Percentiles rank a stretch among this genome's conserved stretches.
phyloP scores from a whole-genome alignment of 2,888 invertebrate genomes.

The Polydrusus cervinus region DNA sequence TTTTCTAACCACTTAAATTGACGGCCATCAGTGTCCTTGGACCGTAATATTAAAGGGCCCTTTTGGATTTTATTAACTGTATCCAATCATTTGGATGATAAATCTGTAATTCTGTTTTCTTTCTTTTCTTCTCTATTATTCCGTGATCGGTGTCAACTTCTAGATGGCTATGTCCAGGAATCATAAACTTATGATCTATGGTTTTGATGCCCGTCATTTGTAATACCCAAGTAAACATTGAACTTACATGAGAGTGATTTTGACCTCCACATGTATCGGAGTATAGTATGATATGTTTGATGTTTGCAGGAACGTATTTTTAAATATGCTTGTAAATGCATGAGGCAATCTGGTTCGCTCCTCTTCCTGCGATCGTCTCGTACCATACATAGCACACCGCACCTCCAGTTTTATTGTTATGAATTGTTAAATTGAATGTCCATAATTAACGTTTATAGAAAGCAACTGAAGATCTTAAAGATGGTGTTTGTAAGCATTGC shows the following conservation, averaged over 20 bases:
- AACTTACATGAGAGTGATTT: conserved; percentile 44
- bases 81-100: conserved; percentile 46
- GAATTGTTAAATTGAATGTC: no score
- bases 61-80: conserved; percentile 31
- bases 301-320: conserved; percentile 16
- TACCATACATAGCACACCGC: no score
- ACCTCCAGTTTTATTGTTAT: no score
- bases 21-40: background rate
- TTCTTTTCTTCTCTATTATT: conserved; percentile 49
- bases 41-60: conserved; percentile 7
- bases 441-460: no score
- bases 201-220: conserved; percentile 7
- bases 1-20: conserved; percentile 17
- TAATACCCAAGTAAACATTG: conserved; percentile 46
- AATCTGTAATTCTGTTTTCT: conserved; percentile 28
- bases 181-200: conserved; percentile 53
- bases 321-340: no score
- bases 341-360: no score
- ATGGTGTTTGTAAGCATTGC: no score
- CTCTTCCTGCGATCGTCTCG: no score
- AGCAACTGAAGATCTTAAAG: no score
- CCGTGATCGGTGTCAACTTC: conserved; percentile 48
- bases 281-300: conserved; percentile 44
- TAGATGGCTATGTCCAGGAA: conserved; percentile 50
- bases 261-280: conserved; percentile 46